Conservation (phyloP, 2,797 vertebrate genomes). For the Tokudaia tokunoshimensis region DNA sequence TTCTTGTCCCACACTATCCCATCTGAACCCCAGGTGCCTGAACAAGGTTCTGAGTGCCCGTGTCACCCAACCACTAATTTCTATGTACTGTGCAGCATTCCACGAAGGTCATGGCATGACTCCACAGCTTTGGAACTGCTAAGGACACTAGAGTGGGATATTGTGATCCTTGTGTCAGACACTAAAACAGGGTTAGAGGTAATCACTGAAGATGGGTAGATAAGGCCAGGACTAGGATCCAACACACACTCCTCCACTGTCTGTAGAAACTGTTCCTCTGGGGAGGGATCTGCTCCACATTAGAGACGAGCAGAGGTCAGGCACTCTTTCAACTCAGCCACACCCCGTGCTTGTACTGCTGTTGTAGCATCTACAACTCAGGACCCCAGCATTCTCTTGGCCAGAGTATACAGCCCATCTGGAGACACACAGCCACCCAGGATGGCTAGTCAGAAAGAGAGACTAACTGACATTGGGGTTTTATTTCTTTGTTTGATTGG, state of each 20-base stretch:
- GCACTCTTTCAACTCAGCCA: no score
- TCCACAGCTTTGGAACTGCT: not conserved
- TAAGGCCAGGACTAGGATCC: not conserved
- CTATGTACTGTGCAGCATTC: not conserved
- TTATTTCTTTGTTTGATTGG: not conserved
- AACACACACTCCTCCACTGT: not conserved
- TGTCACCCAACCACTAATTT: not conserved
- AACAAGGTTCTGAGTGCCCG: fast-evolving
- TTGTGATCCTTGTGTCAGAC: not conserved
- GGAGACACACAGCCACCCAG: not conserved
- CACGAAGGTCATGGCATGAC: not conserved
- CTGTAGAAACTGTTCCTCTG: not conserved
- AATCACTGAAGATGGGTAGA: not conserved
- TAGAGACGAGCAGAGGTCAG: not conserved
- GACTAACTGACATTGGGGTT: not conserved
- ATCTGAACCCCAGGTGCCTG: not conserved
- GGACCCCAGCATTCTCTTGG: not conserved
- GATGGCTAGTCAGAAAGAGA: not conserved
- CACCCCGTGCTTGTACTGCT: no score
- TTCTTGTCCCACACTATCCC: fast-evolving
- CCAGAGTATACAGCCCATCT: not conserved
- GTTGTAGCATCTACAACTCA: not conserved
- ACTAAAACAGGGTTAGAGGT: not conserved
- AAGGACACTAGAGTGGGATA: not conserved
- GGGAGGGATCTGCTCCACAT: not conserved